These are phyloP conservation scores for Scaptomyza tumidula DNA, from an alignment of 2,888 invertebrate species.

Conservation along the genomic window DNA sequence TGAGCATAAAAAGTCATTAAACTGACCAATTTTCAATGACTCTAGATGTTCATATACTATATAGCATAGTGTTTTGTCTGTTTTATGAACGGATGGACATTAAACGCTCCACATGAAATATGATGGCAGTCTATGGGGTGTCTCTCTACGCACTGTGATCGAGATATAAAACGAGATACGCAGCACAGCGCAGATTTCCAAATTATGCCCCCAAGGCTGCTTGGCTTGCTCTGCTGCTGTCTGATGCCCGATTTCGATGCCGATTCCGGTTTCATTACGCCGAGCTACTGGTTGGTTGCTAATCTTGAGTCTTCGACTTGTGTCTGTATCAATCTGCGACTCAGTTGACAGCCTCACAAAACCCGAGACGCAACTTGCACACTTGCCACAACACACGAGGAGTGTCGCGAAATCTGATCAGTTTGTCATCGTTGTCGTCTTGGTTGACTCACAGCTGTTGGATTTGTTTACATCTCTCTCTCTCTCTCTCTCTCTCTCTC, in stretches of 20 bases:
- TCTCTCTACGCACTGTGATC: conserved; percentile 14
- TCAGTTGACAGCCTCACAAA: conserved; percentile 37
- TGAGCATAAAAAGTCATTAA: conserved; percentile 63
- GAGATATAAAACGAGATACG: conserved; percentile 5
- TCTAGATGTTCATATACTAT: background rate
- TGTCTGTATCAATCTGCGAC: conserved; percentile 56
- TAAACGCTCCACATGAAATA: conserved; percentile 42
- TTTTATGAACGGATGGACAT: conserved; percentile 4
- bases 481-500: background rate
- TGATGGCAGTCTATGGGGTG: conserved; percentile 38
- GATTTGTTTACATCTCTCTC: conserved; percentile 48
- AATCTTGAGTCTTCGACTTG: conserved; percentile 33
- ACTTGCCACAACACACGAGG: conserved; percentile 46
- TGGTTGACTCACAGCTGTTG: conserved; percentile 57
- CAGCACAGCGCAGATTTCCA: conserved; percentile 23
- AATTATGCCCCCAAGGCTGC: conserved; percentile 39
- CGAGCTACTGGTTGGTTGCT: conserved; percentile 54
- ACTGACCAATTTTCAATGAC: conserved; percentile 64
- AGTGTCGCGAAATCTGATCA: conserved; percentile 60
- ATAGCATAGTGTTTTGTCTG: conserved; percentile 7
- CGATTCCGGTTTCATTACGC: conserved; percentile 38
- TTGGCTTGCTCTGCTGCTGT: background rate
- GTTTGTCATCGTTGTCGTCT: conserved; percentile 26
- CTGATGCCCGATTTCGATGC: background rate
- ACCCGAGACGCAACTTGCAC: conserved; percentile 13